A percentile compares a stretch with the other conserved stretches of the same genome.
These are phyloP conservation scores for Pristionchus maxplancki DNA, from an alignment of 2,888 invertebrate species.

Conservation along the genomic window DNA sequence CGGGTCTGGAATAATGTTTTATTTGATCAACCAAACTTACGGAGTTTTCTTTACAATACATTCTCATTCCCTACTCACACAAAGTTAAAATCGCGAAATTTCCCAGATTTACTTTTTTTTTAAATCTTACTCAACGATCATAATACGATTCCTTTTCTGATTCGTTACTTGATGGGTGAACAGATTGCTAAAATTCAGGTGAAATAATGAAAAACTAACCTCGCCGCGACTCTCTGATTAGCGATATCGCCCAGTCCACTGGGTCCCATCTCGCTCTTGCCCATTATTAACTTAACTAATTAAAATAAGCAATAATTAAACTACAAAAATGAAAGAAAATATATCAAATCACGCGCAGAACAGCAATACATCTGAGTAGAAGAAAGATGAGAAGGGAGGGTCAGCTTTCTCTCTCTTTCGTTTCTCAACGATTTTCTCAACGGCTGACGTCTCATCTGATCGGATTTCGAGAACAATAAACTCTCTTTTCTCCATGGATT, in stretches of 20 bases:
- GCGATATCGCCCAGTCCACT: slow-evolving; percentile 44
- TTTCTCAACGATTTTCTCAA: neutral
- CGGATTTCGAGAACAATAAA: slow-evolving; percentile 8
- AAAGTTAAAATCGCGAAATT: too few species aligned
- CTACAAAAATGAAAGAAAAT: neutral
- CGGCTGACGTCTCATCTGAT: neutral
- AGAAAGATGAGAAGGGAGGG: slow-evolving; percentile 19
- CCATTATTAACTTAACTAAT: neutral
- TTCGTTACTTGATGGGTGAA: too few species aligned
- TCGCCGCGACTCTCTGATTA: neutral
- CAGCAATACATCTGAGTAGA: neutral
- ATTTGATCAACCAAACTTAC: too few species aligned
- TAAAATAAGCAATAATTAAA: neutral
- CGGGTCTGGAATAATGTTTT: neutral
- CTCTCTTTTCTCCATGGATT: neutral
- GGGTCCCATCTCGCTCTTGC: slow-evolving; percentile 41
- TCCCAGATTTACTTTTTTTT: too few species aligned
- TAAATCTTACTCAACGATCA: too few species aligned
- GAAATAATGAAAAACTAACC: too few species aligned
- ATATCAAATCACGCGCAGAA: too few species aligned
- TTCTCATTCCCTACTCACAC: too few species aligned
- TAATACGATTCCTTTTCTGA: too few species aligned
- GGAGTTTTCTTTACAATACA: too few species aligned
- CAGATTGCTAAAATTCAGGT: too few species aligned
- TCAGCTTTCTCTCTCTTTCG: neutral